A percentile compares a stretch with the other conserved stretches of the same genome.
phyloP scores from a whole-genome alignment of 2,797 vertebrate genomes.

The Sebastes minor region DNA sequence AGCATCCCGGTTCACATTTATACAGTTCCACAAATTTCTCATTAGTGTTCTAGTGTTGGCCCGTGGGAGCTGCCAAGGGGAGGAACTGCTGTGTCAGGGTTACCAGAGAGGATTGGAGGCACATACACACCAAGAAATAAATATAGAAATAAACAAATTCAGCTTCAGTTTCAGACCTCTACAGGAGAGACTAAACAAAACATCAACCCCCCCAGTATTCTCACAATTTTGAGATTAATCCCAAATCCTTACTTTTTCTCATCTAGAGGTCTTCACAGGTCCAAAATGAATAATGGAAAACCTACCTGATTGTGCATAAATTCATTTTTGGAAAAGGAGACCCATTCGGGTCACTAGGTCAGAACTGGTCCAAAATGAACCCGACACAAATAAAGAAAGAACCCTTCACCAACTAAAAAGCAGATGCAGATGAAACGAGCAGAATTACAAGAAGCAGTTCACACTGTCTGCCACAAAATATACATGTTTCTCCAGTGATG shows the following conservation, averaged over 20 bases:
- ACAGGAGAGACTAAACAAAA: background rate
- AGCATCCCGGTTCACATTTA: background rate
- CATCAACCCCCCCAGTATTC: background rate
- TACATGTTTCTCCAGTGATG: background rate
- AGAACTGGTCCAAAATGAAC: background rate
- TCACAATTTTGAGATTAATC: background rate
- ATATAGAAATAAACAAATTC: background rate
- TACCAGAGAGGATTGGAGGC: background rate
- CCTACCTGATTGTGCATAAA: background rate
- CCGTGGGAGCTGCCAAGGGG: background rate
- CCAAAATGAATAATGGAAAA: background rate
- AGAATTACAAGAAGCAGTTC: background rate
- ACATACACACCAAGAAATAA: background rate
- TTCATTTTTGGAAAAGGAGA: background rate
- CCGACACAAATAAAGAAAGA: background rate
- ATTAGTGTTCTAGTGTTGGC: background rate
- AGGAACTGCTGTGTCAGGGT: constrained; percentile 9
- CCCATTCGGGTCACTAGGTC: background rate
- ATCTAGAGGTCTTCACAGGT: background rate
- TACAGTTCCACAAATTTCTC: background rate
- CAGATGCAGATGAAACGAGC: background rate
- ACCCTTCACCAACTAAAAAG: background rate
- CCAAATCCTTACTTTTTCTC: background rate
- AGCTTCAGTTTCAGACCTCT: background rate
- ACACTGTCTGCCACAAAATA: background rate